Conservation (phyloP, 2,888 invertebrate genomes). For the Drosophila mimetica region DNA sequence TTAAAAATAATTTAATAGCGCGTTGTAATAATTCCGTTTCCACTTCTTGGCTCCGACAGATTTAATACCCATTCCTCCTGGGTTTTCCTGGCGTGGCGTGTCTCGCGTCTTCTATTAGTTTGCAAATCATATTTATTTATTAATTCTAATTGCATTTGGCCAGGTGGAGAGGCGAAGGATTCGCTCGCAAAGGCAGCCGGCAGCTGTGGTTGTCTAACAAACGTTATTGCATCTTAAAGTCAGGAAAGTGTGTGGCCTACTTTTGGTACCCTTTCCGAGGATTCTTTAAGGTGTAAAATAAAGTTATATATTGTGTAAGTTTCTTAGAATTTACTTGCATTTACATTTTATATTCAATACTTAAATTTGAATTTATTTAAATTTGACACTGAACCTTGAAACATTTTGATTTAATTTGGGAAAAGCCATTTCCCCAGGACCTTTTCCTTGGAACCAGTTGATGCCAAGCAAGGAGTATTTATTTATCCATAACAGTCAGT, state of each 20-base stretch:
- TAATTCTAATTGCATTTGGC: conserved; percentile 73
- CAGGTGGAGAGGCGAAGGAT: conserved; percentile 35
- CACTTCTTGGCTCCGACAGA: conserved; percentile 47
- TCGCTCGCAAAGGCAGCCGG: not conserved
- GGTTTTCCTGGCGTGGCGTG: conserved; percentile 16
- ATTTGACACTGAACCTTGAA: too few relatives aligned
- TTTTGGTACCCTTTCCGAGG: not conserved
- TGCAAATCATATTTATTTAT: conserved; percentile 76
- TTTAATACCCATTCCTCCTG: conserved; percentile 48
- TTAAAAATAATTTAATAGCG: conserved; percentile 69
- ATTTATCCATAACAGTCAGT: not conserved
- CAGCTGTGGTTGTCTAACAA: conserved; percentile 23
- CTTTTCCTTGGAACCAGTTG: not conserved
- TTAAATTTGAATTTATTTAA: too few relatives aligned
- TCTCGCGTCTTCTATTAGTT: conserved; percentile 46
- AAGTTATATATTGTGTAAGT: too few relatives aligned
- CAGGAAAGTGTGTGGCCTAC: not conserved
- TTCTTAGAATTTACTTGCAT: too few relatives aligned
- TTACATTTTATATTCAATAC: too few relatives aligned
- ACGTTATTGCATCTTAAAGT: conserved; percentile 18
- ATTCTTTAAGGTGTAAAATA: too few relatives aligned
- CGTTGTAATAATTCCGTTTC: conserved; percentile 65
- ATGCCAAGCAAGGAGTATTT: not conserved
- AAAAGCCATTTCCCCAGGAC: not conserved
- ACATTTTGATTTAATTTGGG: not conserved